Evolutionary conservation across 2,113 vertebrate genomes (phyloP).

Genomic region (Tetrao urogallus): DNA sequence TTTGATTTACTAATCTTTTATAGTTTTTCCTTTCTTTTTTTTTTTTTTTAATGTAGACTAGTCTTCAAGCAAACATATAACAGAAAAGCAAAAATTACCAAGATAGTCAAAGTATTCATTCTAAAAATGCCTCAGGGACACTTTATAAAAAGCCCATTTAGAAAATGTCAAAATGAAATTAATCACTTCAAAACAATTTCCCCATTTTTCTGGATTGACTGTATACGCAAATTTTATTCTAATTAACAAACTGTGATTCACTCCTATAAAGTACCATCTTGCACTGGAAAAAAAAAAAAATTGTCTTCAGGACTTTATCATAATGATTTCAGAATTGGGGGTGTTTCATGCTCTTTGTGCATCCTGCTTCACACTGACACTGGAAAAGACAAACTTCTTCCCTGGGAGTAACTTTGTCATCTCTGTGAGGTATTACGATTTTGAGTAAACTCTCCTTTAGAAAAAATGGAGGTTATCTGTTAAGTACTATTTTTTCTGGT

Average conservation of each 20-base stretch:
- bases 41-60: neutral
- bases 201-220: neutral
- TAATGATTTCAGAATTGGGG: neutral
- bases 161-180: neutral
- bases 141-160: neutral
- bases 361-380: neutral
- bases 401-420: neutral
- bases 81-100: neutral
- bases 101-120: neutral
- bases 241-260: neutral
- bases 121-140: neutral
- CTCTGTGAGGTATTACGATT: neutral
- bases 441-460: neutral
- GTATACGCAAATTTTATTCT: neutral
- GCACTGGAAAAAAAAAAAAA: neutral
- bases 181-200: neutral
- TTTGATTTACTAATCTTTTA: neutral
- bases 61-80: neutral
- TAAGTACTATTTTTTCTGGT: neutral
- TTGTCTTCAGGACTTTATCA: neutral
- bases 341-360: neutral
- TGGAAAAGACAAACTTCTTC: neutral
- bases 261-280: neutral
- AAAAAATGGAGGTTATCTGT: neutral
- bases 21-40: neutral